Base-by-base conservation (phyloP, 2,888 invertebrate genomes). In the Drosophila acutilabella region DNA sequence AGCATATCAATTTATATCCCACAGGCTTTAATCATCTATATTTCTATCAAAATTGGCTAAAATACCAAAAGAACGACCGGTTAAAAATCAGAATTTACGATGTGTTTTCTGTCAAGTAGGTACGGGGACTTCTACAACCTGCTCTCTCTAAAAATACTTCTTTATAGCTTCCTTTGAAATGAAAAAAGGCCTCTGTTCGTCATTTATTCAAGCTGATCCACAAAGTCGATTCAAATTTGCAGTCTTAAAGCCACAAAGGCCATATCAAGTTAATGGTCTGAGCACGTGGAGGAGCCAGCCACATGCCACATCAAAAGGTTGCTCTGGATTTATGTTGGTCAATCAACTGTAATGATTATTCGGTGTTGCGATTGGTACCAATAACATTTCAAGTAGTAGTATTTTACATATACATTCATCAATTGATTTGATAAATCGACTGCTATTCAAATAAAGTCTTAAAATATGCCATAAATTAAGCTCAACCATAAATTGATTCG, bases 221-320 rank as follows among this genome's bases (percentile, higher is more conserved):
- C 61, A 80, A 71, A 80, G 75, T 73, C 64, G 71, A 84, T 87
- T 89, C 84, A 75, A 78, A 80, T 80, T 83, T 69, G 50, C 42
- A 42, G 30, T 61, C 66, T 68, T 67, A 68, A 71, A 61, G 68
- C 64, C 48, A 68, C 69, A 79, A 74, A 13, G 30, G 30, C 30
- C 30, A 30, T 8, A 30, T 30, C 71, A 80, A 69, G 80, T 64
- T 72, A 82, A 88, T 65, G 66, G 65, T 36, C 60, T 65, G 45
- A 20, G 52, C 18, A 13, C 14, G 33, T 23, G 33, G 18, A 48
- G 30, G 33, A 33, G 2, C 33, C 3, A 4, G 33, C 11, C 13
- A 4, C 36, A 3, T 13, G 30, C 38, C 62, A 72, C 64, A 61
- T 74, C 64, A 76, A 70, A 70, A 65, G 79, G 61, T 65, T 56